Percentiles rank a stretch among this genome's conserved stretches.
Evolutionary conservation across 1,140 invertebrate genomes (phyloP).

Genomic region (Plodia interpunctella): DNA sequence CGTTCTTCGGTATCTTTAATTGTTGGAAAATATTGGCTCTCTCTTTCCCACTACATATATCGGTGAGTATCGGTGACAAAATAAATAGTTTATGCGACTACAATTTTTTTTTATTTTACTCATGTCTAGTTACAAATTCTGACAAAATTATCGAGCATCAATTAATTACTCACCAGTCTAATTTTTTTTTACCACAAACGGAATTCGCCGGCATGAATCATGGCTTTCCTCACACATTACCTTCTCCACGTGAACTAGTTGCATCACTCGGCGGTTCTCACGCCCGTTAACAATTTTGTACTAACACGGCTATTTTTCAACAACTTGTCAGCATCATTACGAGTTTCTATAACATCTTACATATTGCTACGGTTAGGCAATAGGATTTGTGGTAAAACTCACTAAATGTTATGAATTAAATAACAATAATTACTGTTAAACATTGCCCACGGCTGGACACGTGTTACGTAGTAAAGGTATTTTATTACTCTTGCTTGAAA

Average conservation of each 20-base stretch:
- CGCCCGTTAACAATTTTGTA: slow-evolving; percentile 17
- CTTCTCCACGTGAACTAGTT: not conserved
- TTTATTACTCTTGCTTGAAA: no score
- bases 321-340: not conserved
- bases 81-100: no score
- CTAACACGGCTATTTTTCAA: slow-evolving; percentile 6
- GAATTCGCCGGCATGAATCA: not conserved
- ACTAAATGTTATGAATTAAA: not conserved
- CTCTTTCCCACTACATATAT: no score
- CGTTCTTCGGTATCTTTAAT: no score
- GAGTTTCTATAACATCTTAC: not conserved
- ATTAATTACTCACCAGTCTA: no score
- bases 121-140: no score
- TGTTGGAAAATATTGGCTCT: no score
- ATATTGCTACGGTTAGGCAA: not conserved
- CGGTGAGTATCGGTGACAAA: no score
- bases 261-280: slow-evolving; percentile 16
- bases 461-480: no score
- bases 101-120: no score
- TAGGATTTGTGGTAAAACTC: not conserved
- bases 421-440: slow-evolving; percentile 1
- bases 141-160: no score
- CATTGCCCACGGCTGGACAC: not conserved
- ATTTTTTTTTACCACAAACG: no score
- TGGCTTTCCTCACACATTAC: not conserved